Percentiles rank a stretch among this genome's conserved stretches.
phyloP scores from a whole-genome alignment of 1,140 invertebrate genomes.

The Drosophila ironensis region DNA sequence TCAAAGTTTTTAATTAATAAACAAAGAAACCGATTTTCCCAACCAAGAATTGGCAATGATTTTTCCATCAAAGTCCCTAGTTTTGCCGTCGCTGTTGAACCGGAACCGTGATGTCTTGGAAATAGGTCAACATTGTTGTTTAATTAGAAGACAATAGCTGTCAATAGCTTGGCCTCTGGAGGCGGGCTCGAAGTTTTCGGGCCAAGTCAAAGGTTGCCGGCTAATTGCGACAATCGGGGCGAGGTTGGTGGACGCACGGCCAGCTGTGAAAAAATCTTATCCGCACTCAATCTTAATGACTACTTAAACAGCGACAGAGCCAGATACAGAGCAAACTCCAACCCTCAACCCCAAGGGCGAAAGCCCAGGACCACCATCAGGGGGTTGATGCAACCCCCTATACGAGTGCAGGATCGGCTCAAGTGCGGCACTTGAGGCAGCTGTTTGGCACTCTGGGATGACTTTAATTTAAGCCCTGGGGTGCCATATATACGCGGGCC shows the following conservation, averaged over 20 bases:
- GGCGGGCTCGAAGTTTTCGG: constrained; percentile 3
- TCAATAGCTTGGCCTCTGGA: constrained; percentile 47
- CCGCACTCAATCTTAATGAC: constrained; percentile 74
- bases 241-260: constrained; percentile 6
- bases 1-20: constrained; percentile 67
- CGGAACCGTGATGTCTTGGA: constrained; percentile 59
- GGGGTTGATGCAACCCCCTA: constrained; percentile 19
- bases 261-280: constrained; percentile 74
- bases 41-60: constrained; percentile 17
- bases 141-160: constrained; percentile 77
- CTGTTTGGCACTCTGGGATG: constrained; percentile 47
- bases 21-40: constrained; percentile 53
- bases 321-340: too few relatives aligned
- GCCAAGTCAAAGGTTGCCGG: constrained; percentile 35
- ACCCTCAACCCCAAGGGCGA: not conserved
- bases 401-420: constrained; percentile 13
- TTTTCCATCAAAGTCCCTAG: constrained; percentile 21
- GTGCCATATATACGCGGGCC: constrained; percentile 68
- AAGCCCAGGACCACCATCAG: not conserved
- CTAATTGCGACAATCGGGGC: constrained; percentile 34
- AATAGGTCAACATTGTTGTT: constrained; percentile 78
- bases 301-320: constrained; percentile 70
- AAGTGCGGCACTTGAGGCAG: constrained; percentile 65
- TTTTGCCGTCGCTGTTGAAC: constrained; percentile 42
- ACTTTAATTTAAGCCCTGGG: constrained; percentile 75